These are phyloP conservation scores for Monodelphis domestica DNA, from an alignment of 2,797 vertebrate species.

Conservation along the genomic window DNA sequence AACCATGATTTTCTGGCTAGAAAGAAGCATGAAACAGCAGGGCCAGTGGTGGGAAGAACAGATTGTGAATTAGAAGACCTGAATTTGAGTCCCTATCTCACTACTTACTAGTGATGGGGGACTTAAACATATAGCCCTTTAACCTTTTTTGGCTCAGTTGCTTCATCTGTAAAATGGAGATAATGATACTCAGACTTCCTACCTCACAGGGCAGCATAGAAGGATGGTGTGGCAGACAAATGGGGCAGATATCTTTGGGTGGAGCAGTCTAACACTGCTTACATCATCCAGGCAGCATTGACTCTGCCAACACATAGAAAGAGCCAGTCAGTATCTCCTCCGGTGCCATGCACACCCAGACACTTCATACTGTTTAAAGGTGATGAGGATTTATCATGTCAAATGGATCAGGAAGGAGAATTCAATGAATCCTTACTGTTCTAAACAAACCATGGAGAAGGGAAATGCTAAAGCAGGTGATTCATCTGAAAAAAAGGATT, in stretches of 20 bases:
- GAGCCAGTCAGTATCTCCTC: not conserved
- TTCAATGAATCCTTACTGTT: not conserved
- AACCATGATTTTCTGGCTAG: not conserved
- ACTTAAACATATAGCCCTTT: not conserved
- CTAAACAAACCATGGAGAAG: not conserved
- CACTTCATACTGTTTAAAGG: not conserved
- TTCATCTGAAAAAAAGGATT: not conserved
- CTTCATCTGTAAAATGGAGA: not conserved
- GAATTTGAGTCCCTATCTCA: not conserved
- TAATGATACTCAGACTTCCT: not conserved
- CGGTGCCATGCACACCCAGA: not conserved
- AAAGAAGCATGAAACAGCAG: not conserved
- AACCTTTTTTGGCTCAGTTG: not conserved
- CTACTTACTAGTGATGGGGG: not conserved
- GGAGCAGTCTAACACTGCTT: not conserved
- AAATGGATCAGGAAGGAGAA: not conserved
- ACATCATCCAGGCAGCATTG: not conserved
- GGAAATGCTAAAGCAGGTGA: not conserved
- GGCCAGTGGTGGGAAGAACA: not conserved
- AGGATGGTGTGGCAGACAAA: not conserved
- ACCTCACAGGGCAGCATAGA: not conserved
- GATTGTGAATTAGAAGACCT: not conserved
- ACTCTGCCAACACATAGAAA: not conserved
- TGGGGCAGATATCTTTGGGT: not conserved
- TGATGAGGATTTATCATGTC: fast-evolving